Base-by-base conservation (phyloP, 2,113 vertebrate genomes). In the Ancistrus triradiatus region DNA sequence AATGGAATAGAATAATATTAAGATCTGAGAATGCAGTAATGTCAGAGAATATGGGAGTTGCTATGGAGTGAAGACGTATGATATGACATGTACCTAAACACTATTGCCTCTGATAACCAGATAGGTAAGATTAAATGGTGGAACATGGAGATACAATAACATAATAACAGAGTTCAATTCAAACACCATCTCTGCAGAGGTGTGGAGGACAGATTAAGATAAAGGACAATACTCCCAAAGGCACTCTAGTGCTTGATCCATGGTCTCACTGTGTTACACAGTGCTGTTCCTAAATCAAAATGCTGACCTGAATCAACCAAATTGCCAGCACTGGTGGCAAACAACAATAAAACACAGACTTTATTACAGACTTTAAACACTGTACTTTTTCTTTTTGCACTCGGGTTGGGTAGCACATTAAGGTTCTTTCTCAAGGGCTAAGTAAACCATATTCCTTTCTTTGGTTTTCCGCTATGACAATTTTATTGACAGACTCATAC, bases 371-470 rank as follows among this genome's bases (percentile, higher is more conserved):
- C 42, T 48, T 57, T 43, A 27, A 66, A 17, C 42, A 7, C 66
- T 18, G 21, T 53, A 52, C 1, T 46, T 33, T 47, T 13, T 37
- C 21, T 25, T 66, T 49, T 37, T 22, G 22, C 55, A 48, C 28
- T 31, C 46, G 44, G 57, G 51, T 43, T 25, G 44, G 4, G 61
- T 62, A 50, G 37, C 28, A 50, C 35, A 59, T 33, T 51, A 59
- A 61, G 37, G 24, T 19, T 22, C 46, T 44, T 27, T 65, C 38
- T 33, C 49, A 37, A 31, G 31, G 50, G 59, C 55, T 37, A 63
- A 63, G 22, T 62, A 63, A 50, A 66, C 31, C 44, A 27, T 57
- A 57, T 65, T n/a, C 40, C 40, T 48, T 66, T 48, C 27, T 48
- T 28, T 69, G 33, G 46, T 56, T 48, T 40, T 9, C 43, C 24